Percentiles rank a stretch among this genome's conserved stretches.
These are phyloP conservation scores for Cygnus buccinator DNA, from an alignment of 2,113 vertebrate species.

Conservation along the genomic window DNA sequence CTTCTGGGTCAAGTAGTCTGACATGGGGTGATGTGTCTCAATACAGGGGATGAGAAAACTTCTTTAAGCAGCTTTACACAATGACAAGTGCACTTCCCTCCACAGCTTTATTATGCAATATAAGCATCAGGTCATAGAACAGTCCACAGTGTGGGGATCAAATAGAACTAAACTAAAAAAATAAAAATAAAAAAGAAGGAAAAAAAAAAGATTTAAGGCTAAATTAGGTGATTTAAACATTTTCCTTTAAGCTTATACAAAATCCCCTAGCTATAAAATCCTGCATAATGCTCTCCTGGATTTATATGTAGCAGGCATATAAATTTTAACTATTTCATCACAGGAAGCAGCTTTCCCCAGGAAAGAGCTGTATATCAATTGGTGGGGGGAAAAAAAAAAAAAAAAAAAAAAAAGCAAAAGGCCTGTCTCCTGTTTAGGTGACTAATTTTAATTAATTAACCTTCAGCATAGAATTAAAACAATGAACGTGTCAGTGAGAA, in stretches of 20 bases:
- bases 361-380: neutral
- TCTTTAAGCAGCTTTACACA: slow-evolving; percentile 83
- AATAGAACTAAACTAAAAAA: slow-evolving; percentile 73
- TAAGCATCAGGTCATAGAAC: slow-evolving; percentile 82
- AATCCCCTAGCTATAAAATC: slow-evolving; percentile 86
- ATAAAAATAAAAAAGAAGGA: neutral
- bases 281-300: slow-evolving; percentile 83
- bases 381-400: neutral
- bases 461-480: slow-evolving; percentile 30
- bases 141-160: slow-evolving; percentile 78
- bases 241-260: slow-evolving; percentile 87
- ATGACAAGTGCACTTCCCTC: slow-evolving; percentile 77
- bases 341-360: slow-evolving; percentile 30
- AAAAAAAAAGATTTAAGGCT: slow-evolving; percentile 78
- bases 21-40: slow-evolving; percentile 81
- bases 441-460: slow-evolving; percentile 72
- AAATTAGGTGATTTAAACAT: slow-evolving; percentile 88
- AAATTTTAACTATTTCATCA: slow-evolving; percentile 81
- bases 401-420: neutral
- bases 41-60: slow-evolving; percentile 80
- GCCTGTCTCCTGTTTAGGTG: slow-evolving; percentile 55
- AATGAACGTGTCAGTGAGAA: neutral
- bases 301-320: slow-evolving; percentile 84
- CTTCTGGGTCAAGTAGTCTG: slow-evolving; percentile 82
- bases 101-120: slow-evolving; percentile 80